Conservation (phyloP, 2,888 invertebrate species). For the Eupeodes latifasciatus region DNA sequence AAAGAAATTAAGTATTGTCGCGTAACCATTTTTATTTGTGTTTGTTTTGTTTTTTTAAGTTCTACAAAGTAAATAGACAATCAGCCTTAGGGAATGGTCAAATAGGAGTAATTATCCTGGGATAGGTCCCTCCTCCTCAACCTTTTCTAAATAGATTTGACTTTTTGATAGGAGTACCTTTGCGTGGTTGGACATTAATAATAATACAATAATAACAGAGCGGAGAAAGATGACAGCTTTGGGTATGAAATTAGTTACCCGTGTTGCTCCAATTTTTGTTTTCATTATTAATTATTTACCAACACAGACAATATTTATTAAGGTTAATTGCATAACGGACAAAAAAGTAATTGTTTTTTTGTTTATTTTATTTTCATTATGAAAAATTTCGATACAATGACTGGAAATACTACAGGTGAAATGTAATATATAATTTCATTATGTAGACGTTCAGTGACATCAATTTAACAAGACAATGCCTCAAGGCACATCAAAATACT, state of each 20-base stretch:
- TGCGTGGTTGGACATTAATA: not conserved
- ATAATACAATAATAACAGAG: not conserved
- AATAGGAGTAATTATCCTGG: conserved; percentile 1
- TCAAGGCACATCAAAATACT: too few relatives aligned
- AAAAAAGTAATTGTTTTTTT: not conserved
- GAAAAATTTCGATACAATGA: not conserved
- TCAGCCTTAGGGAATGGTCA: not conserved
- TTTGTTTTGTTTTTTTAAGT: not conserved
- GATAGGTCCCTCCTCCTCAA: not conserved
- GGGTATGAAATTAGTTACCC: not conserved
- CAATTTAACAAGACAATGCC: too few relatives aligned
- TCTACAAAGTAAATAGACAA: not conserved
- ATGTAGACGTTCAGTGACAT: too few relatives aligned
- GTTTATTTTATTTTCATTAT: not conserved
- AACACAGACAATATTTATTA: conserved; percentile 4
- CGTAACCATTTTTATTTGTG: not conserved
- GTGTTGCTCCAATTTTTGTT: not conserved
- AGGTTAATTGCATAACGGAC: not conserved
- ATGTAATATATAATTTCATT: too few relatives aligned
- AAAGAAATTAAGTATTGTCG: conserved; percentile 15
- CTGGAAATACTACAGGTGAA: too few relatives aligned
- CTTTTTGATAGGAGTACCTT: not conserved
- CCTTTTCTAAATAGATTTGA: not conserved
- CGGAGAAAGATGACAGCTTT: not conserved
- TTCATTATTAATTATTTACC: not conserved